These are phyloP conservation scores for Tachysurus fulvidraco DNA, from an alignment of 2,113 vertebrate genomes.

Conservation along the genomic window DNA sequence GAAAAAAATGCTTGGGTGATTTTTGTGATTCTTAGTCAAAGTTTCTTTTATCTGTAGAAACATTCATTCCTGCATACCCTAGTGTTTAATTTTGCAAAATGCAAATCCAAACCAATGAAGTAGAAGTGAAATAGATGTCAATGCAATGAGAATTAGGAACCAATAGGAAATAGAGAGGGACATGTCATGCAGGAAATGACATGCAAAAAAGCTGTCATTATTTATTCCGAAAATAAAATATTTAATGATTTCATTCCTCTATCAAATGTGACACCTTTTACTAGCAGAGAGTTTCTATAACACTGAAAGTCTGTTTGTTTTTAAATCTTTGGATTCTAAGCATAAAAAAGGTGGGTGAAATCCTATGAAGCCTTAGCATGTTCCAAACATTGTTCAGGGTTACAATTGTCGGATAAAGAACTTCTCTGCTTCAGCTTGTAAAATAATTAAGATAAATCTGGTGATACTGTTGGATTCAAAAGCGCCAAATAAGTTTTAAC, in stretches of 20 bases:
- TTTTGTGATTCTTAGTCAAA: not conserved
- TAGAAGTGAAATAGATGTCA: not conserved
- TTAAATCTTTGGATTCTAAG: not conserved
- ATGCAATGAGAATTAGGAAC: not conserved
- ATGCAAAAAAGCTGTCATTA: not conserved
- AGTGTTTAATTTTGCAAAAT: not conserved
- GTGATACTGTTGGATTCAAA: constrained; percentile 39
- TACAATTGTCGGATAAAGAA: not conserved
- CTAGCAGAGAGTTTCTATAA: not conserved
- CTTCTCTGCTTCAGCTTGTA: not conserved
- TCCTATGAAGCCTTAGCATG: not conserved
- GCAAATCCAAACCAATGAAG: not conserved
- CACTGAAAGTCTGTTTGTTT: not conserved
- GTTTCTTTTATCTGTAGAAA: not conserved
- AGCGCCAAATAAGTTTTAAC: constrained; percentile 23
- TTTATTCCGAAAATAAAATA: not conserved
- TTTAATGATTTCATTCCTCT: not conserved
- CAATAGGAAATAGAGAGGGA: not conserved
- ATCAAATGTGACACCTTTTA: not conserved
- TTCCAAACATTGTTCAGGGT: not conserved
- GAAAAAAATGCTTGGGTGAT: not conserved
- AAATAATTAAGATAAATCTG: constrained; percentile 42
- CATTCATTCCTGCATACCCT: not conserved
- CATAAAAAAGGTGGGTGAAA: not conserved
- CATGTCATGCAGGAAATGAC: not conserved